Evolutionary conservation across 2,113 vertebrate species (phyloP).

Genomic region (Saccopteryx bilineata): DNA sequence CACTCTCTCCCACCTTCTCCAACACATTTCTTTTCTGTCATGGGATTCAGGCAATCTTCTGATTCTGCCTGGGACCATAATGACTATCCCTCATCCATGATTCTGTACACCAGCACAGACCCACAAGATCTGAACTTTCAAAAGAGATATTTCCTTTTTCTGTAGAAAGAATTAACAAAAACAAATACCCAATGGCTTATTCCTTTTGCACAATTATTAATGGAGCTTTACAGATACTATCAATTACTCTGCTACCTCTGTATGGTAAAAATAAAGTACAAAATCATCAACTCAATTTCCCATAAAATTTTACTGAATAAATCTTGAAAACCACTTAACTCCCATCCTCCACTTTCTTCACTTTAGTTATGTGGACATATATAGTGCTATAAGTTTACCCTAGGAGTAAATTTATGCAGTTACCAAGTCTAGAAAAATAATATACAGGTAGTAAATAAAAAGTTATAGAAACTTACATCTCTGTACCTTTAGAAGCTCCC

Average conservation of each 20-base stretch:
- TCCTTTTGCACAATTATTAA: constrained; percentile 79
- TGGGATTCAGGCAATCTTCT: background rate
- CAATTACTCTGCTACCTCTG: constrained; percentile 74
- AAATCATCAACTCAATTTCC: constrained; percentile 77
- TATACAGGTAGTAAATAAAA: constrained; percentile 1
- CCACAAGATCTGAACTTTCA: background rate
- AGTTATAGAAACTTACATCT: background rate
- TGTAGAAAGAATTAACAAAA: constrained; percentile 72
- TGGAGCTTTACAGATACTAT: constrained; percentile 70
- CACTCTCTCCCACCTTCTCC: no score
- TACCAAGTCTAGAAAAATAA: background rate
- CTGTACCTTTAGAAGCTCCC: background rate
- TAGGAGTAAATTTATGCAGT: background rate
- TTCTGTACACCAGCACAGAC: background rate
- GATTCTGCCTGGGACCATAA: background rate
- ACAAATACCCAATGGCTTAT: constrained; percentile 72
- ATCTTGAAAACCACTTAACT: constrained; percentile 28
- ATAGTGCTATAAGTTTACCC: background rate
- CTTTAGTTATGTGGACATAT: background rate
- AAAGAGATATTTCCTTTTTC: constrained; percentile 69
- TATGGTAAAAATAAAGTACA: constrained; percentile 74
- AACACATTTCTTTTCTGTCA: background rate
- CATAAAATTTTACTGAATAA: constrained; percentile 64
- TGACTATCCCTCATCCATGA: background rate
- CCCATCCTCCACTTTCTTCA: background rate